A percentile compares a stretch with the other conserved stretches of the same genome.
Evolutionary conservation across 2,113 vertebrate genomes (phyloP).

Genomic region (Crotalus tigris): DNA sequence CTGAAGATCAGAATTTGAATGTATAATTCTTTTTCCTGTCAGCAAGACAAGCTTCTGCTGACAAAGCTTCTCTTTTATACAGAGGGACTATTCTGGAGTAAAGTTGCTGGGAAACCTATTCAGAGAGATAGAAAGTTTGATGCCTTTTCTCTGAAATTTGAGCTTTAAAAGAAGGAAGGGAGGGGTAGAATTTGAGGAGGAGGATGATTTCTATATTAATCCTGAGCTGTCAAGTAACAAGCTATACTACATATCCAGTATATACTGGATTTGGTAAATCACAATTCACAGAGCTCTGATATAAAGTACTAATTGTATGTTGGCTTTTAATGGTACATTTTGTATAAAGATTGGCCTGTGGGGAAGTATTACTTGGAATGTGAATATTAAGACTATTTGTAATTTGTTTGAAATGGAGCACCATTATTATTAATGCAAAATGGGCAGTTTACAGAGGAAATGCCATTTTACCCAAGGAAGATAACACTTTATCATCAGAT

Average conservation of each 20-base stretch:
- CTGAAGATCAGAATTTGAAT: constrained; percentile 1
- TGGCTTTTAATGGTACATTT: constrained; percentile 72
- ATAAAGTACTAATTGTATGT: constrained; percentile 73
- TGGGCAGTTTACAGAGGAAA: constrained; percentile 57
- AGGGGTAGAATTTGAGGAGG: neutral
- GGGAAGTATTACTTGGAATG: constrained; percentile 69
- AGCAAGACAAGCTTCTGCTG: neutral
- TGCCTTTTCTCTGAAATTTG: neutral
- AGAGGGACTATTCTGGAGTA: neutral
- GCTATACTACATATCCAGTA: neutral
- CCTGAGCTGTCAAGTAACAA: neutral
- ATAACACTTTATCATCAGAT: constrained; percentile 63
- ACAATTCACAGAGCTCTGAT: constrained; percentile 63
- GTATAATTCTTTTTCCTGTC: constrained; percentile 15
- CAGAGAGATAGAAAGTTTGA: neutral
- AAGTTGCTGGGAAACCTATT: neutral
- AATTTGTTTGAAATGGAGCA: constrained; percentile 69
- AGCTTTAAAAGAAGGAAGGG: neutral
- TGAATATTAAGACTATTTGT: constrained; percentile 65
- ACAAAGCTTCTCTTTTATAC: neutral
- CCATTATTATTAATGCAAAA: constrained; percentile 67
- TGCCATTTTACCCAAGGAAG: constrained; percentile 54
- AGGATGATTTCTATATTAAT: neutral
- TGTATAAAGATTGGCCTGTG: constrained; percentile 67
- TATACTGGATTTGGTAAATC: constrained; percentile 67